Base-by-base conservation (phyloP, 1,140 invertebrate species). In the Solen grandis region DNA sequence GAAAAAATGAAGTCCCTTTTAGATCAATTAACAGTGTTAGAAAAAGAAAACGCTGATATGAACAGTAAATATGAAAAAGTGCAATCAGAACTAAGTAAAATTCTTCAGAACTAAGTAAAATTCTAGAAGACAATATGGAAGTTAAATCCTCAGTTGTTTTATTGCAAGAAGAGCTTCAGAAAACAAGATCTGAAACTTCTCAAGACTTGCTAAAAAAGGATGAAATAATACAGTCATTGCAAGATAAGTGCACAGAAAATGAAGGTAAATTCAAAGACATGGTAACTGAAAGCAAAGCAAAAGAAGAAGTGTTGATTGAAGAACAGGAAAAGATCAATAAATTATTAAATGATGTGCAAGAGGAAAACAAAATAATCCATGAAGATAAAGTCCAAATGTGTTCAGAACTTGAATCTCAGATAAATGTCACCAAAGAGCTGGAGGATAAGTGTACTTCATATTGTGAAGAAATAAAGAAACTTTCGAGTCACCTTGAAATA, bases 331-430 rank as follows among this genome's bases (percentile, higher is more conserved):
- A 41, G 16, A 36, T 29, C 29, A 27, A n/a, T 50, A 41, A 41
- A 38, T 29, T 46, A 29, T 14, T 29, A 13, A 13, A n/a, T 62
- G 27, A 62, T 2, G 8, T 35, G 8, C 19, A 14, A 5, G 35
- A 62, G 5, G n/a, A n/a, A 29, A 35, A 29, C 33, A 41, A 25
- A 41, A 5, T 4, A 10, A 41, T 74, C 0, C 36, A 74, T 1
- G 36, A 16, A 31, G 31, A 27, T 29, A 38, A 60, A 3, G 2
- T 1, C 0, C 10, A 74, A 10, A 22, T 63, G 41, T 19, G 38
- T 65, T 65, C 59, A 63, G 60, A 76, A 50, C n/a, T 76, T 27
- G 60, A 76, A 25, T 63, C 55, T 60, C 29, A n/a, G n/a, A n/a
- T n/a, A n/a, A n/a, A n/a, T n/a, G n/a, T n/a, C n/a, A n/a, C n/a